These are phyloP conservation scores for Ganaspis sp. DNA, from an alignment of 1,140 invertebrate species.

Conservation along the genomic window DNA sequence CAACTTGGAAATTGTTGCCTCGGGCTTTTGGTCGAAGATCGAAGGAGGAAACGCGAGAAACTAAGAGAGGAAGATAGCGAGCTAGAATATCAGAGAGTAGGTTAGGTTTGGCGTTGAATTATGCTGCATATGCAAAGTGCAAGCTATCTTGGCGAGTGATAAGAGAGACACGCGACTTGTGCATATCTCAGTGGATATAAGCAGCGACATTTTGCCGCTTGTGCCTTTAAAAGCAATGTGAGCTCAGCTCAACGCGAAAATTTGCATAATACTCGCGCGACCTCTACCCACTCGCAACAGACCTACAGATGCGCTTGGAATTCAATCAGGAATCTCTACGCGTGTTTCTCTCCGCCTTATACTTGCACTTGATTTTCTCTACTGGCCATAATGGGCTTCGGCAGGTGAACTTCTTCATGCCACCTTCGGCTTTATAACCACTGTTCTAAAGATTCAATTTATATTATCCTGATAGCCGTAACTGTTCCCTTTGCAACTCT, in stretches of 20 bases:
- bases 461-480: background rate
- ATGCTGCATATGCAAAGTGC: slow-evolving; percentile 73
- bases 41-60: slow-evolving; percentile 20
- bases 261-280: slow-evolving; percentile 49
- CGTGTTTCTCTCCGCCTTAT: background rate
- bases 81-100: slow-evolving; percentile 33
- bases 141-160: slow-evolving; percentile 72
- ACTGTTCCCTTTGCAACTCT: background rate
- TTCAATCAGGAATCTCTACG: slow-evolving; percentile 9
- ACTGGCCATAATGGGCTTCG: slow-evolving; percentile 11
- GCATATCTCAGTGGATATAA: slow-evolving; percentile 65
- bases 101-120: slow-evolving; percentile 68
- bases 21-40: slow-evolving; percentile 20
- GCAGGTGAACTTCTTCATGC: slow-evolving; percentile 2
- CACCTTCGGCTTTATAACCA: slow-evolving; percentile 23
- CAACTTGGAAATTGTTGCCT: slow-evolving; percentile 27
- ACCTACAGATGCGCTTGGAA: background rate
- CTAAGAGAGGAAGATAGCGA: background rate
- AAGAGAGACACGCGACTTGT: slow-evolving; percentile 72
- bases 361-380: background rate
- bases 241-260: slow-evolving; percentile 34
- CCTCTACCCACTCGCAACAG: slow-evolving; percentile 37
- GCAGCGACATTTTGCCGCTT: slow-evolving; percentile 52
- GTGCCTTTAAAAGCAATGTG: slow-evolving; percentile 49
- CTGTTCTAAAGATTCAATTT: slow-evolving; percentile 1